Evolutionary conservation across 2,797 vertebrate species (phyloP).

Genomic region (Nothura maculosa): DNA sequence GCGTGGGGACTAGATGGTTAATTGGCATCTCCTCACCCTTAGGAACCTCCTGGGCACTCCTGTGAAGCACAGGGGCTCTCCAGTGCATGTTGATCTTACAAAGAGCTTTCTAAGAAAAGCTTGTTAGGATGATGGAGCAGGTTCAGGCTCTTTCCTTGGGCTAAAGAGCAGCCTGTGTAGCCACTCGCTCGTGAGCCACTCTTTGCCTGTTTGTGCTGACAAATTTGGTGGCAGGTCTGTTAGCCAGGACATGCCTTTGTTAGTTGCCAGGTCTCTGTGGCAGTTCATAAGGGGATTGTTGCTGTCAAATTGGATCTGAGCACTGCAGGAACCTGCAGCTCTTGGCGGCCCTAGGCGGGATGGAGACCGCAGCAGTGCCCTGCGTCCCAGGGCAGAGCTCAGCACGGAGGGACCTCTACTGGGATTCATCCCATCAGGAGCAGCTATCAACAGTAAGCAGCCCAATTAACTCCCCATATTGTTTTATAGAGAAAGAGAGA

Average conservation of each 20-base stretch:
- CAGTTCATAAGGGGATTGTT: fast-evolving
- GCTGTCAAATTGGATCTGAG: not conserved
- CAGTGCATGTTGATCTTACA: not conserved
- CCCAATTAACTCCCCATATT: not conserved
- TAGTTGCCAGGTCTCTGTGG: not conserved
- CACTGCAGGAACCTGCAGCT: not conserved
- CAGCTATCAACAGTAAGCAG: not conserved
- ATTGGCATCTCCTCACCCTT: not conserved
- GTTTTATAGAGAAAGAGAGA: not conserved
- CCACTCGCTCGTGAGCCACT: not conserved
- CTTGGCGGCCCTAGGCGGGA: not conserved
- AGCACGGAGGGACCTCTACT: not conserved
- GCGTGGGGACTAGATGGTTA: not conserved
- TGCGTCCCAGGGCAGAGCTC: not conserved
- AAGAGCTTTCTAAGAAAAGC: not conserved
- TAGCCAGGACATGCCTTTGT: not conserved
- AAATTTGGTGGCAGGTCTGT: not conserved
- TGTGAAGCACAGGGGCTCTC: not conserved
- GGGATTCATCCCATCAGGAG: not conserved
- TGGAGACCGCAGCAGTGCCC: not conserved
- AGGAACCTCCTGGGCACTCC: not conserved
- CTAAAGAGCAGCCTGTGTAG: not conserved
- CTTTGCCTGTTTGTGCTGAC: not conserved
- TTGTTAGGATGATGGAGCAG: not conserved
- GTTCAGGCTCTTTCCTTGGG: not conserved